Evolutionary conservation across 1,140 invertebrate species (phyloP), one percentile per base, ranked within the genome.

Genomic region (Platyscapa corneri): DNA sequence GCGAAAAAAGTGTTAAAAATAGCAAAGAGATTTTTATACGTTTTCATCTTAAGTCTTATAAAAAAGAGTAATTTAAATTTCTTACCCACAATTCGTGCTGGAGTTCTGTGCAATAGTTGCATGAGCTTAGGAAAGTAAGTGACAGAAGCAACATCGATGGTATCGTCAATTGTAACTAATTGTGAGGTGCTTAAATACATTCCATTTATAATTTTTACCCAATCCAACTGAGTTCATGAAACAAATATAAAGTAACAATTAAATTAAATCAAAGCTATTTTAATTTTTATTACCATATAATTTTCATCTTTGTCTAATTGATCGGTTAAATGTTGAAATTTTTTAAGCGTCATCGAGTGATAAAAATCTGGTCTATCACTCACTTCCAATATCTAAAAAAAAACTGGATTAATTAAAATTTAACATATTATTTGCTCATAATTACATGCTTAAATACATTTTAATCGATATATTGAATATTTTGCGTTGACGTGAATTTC

Each of bases 301-400:
- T 74, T 39, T 27, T 74, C 16, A n/a, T 74, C 27, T 12, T 32
- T 60, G 1, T 18, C 7, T 39, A 74, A 2, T n/a, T 74, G 30
- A 60, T 82, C 32, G 8, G 80, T 82, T 14, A 74, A 39, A 27
- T 82, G 56, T 53, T 82, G 67, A n/a, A 82, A 82, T 32, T 74
- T 82, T n/a, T 53, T 34, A 3, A 82, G 49, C 3, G n/a, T 18
- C 30, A 60, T 60, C 0, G 80, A 67, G 2, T 18, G 46, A 60
- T 82, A 82, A 72, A 74, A 60, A 27, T 82, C 67, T 30, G 34
- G 10, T 32, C 67, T 23, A n/a, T 82, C 80, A 67, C 49, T 72
- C 5, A n/a, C n/a, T n/a, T 82, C 67, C 67, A 82, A n/a, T 37
- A 82, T 74, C 80, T 82, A 74, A 39, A 42, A 65, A 53, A 32